phyloP scores from a whole-genome alignment of 2,113 vertebrate species.

The Corynorhinus townsendii region DNA sequence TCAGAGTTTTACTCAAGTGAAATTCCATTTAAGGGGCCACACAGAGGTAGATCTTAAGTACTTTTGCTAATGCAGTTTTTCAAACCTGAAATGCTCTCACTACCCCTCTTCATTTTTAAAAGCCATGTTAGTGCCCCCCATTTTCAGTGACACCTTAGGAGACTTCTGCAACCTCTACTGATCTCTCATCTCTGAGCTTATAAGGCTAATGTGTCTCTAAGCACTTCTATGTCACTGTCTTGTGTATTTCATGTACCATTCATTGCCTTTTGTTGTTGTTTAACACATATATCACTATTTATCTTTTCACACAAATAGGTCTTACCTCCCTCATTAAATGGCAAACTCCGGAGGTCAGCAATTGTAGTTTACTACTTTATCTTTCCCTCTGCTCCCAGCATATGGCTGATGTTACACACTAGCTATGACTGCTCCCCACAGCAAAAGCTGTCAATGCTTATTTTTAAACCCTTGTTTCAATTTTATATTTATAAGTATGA shows the following conservation, averaged over 20 bases:
- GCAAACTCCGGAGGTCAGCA: not conserved
- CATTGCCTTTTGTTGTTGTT: not conserved
- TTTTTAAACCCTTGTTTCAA: slow-evolving; percentile 29
- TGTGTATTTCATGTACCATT: not conserved
- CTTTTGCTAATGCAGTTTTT: not conserved
- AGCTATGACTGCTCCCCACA: not conserved
- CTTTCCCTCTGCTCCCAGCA: not conserved
- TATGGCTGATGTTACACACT: not conserved
- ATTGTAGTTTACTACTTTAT: not conserved
- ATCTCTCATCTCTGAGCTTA: not conserved
- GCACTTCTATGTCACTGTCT: not conserved
- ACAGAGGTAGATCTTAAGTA: not conserved
- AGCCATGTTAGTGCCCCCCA: not conserved
- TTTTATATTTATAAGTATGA: not conserved
- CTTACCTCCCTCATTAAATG: not conserved
- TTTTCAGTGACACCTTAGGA: not conserved
- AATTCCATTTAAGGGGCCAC: not conserved
- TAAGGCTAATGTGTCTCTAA: not conserved
- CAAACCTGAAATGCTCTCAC: not conserved
- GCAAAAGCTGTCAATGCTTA: not conserved
- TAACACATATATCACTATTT: not conserved
- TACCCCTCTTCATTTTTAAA: not conserved
- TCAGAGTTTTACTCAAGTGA: not conserved
- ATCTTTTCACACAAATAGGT: not conserved
- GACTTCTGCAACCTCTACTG: not conserved